phyloP scores from a whole-genome alignment of 2,797 vertebrate species.

The Pseudochirops corinnae region DNA sequence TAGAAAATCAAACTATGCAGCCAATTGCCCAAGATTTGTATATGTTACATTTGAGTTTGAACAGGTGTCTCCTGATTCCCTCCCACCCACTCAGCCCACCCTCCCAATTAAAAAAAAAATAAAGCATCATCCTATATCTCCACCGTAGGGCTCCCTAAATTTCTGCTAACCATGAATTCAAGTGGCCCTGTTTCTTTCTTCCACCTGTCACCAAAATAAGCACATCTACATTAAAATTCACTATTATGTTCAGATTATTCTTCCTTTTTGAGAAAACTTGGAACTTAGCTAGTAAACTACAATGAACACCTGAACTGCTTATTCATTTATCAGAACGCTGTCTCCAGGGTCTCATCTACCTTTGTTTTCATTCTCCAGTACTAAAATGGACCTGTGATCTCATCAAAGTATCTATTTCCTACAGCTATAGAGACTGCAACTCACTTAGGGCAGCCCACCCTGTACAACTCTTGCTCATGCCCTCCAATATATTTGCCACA shows the following conservation, averaged over 20 bases:
- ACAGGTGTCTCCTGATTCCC: constrained; percentile 75
- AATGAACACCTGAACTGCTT: neutral
- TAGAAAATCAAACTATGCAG: constrained; percentile 48
- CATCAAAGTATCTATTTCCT: neutral
- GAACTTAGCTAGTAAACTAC: neutral
- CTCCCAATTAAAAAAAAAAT: neutral
- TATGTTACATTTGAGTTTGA: constrained; percentile 25
- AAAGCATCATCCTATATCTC: neutral
- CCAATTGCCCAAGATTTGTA: constrained; percentile 54
- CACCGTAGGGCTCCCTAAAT: neutral
- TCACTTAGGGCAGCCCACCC: neutral
- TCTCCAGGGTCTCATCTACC: neutral
- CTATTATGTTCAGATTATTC: neutral
- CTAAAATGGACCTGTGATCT: neutral
- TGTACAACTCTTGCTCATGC: neutral
- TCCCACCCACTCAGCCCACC: neutral
- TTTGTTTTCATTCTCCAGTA: neutral
- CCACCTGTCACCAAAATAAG: neutral
- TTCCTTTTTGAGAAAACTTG: neutral
- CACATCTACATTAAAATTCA: neutral
- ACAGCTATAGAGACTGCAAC: neutral
- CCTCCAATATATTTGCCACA: neutral
- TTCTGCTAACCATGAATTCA: constrained; percentile 21
- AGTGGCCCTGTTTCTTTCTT: neutral
- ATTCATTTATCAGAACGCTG: neutral